Percentiles rank a stretch among this genome's conserved stretches.
These are phyloP conservation scores for Meriones unguiculatus DNA, from an alignment of 2,113 vertebrate species.

Conservation along the genomic window DNA sequence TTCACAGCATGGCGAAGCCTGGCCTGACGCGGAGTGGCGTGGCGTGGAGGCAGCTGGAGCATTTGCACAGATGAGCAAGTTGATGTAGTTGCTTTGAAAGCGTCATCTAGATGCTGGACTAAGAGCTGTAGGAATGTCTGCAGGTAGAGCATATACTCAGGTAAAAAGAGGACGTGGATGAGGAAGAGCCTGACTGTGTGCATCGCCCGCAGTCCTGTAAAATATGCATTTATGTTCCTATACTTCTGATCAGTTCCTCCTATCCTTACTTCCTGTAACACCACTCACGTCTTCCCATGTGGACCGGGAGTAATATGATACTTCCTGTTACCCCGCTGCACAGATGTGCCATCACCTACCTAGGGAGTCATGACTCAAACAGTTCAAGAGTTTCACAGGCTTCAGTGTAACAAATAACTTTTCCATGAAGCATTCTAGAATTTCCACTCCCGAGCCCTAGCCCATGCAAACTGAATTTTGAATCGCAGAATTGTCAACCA, in stretches of 20 bases:
- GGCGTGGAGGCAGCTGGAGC: neutral
- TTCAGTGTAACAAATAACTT: neutral
- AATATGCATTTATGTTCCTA: neutral
- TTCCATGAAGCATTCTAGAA: neutral
- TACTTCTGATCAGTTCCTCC: neutral
- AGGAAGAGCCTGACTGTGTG: neutral
- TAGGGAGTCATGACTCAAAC: neutral
- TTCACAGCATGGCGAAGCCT: neutral
- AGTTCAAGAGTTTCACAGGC: neutral
- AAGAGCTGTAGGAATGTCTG: neutral
- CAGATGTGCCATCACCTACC: neutral
- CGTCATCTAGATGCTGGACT: neutral
- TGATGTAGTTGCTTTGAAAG: too few relatives aligned
- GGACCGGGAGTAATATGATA: neutral
- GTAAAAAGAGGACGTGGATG: too few relatives aligned
- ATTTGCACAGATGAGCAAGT: neutral
- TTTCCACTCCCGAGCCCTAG: neutral
- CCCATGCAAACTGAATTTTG: neutral
- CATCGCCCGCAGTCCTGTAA: accelerated
- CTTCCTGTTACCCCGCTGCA: neutral
- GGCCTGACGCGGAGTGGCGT: neutral
- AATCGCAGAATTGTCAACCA: neutral
- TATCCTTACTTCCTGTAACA: neutral
- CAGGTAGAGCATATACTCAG: neutral
- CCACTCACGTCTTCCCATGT: neutral